A percentile compares a stretch with the other conserved stretches of the same genome.
These are phyloP conservation scores for Hemicrepidius hirtus DNA, from an alignment of 2,888 invertebrate species.

Conservation along the genomic window DNA sequence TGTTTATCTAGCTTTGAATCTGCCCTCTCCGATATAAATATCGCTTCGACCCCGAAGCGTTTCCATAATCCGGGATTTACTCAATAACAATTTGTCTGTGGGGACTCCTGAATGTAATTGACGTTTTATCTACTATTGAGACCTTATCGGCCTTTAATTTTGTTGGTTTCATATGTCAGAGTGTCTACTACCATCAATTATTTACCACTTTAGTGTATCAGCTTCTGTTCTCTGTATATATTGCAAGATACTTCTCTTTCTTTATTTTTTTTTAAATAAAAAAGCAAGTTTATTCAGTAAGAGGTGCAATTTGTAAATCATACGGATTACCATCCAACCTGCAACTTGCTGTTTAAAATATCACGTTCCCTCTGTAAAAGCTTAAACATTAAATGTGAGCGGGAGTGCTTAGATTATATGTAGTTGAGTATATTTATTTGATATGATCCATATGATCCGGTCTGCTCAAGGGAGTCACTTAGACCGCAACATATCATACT, in stretches of 20 bases:
- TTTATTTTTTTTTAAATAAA: too few species aligned
- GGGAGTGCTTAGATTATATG: constrained; percentile 6
- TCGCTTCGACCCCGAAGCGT: constrained; percentile 57
- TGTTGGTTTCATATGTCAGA: constrained; percentile 46
- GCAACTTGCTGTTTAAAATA: neutral
- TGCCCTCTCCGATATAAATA: constrained; percentile 56
- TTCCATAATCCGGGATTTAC: constrained; percentile 67
- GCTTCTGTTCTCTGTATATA: neutral
- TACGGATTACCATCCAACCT: neutral
- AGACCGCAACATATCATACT: constrained; percentile 44
- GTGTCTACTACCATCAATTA: constrained; percentile 44
- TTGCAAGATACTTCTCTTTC: neutral
- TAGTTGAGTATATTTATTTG: constrained; percentile 16
- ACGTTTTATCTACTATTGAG: constrained; percentile 63
- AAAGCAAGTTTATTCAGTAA: too few species aligned
- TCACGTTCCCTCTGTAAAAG: neutral
- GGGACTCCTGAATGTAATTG: constrained; percentile 64
- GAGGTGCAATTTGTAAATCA: too few species aligned
- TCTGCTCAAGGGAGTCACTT: constrained; percentile 31
- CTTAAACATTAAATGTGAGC: neutral
- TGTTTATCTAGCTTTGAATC: constrained; percentile 56
- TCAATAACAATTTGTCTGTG: constrained; percentile 68
- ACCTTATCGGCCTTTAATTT: constrained; percentile 56
- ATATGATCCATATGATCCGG: constrained; percentile 26
- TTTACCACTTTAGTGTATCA: neutral